Base-by-base conservation (phyloP, 2,888 invertebrate species). In the Lithophane semibrunnea region DNA sequence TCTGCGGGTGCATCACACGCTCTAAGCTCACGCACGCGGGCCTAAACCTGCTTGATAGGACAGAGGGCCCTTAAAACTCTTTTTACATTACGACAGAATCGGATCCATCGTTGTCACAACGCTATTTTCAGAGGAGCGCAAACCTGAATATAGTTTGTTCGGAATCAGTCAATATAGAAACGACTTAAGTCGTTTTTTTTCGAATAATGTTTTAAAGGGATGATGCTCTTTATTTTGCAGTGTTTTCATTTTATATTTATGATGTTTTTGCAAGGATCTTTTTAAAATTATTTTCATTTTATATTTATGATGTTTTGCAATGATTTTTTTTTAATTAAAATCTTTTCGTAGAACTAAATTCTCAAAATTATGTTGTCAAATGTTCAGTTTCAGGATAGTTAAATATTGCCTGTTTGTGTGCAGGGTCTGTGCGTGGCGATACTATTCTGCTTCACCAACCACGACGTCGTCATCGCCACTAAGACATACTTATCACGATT, bases 361-460 rank as follows among this genome's bases (percentile, higher is more conserved):
- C 3, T 56, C 5, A 58, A 29, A 24, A 42, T 58, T n/a, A 49
- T 24, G 7, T 52, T n/a, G 16, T 49, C 5, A n/a, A 7, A 29
- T 47, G 16, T 10, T 70, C 29, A 29, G 10, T 21, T 29, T 52
- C 9, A 29, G 21, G 66, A 49, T 52, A 3, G 12, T 66, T 5
- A 44, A 29, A 24, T 68, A 21, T 58, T 5, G 4, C 12, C 37
- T 44, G 16, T 77, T 66, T 78, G 3, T 77, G 12, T 74, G 21
- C 88, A 98, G 98, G 98, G 98, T 49, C 94, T 98, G 52, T 98
- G 98, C 89, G 98, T 98, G 8, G 97, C 98, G 0, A 96, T 98
- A 69, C 94, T 98, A 10, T 98, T 98, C 91, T 98, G 98, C 91
- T 98, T 98, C 94, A 98, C 98, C 85, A 98, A 98, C 93, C 97